These are phyloP conservation scores for Cyrtodaria siliqua DNA, from an alignment of 2,888 invertebrate species.

Conservation along the genomic window DNA sequence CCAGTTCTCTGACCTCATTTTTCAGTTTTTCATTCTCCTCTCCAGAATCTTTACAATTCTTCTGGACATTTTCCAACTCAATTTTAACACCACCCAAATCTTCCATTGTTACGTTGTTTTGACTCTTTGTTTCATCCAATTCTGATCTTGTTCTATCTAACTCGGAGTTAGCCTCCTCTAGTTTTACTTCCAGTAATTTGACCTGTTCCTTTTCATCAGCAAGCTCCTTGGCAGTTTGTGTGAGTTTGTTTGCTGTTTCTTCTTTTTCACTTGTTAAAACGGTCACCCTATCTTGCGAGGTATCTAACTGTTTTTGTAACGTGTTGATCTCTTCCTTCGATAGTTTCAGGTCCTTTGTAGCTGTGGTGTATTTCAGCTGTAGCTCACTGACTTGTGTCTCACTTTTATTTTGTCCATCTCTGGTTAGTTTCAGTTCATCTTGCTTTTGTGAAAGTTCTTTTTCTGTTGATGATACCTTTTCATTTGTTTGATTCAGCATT, in stretches of 20 bases:
- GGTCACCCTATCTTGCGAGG: conserved; percentile 32
- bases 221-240: conserved; percentile 4
- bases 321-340: conserved; percentile 45
- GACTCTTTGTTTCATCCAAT: conserved; percentile 13
- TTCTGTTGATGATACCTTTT: conserved; percentile 43
- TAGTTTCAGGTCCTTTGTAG: conserved; percentile 40
- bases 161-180: conserved; percentile 5
- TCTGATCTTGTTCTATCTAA: conserved; percentile 17
- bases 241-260: conserved; percentile 19
- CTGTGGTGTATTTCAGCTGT: conserved; percentile 29
- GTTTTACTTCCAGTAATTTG: conserved; percentile 16
- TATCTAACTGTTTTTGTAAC: conserved; percentile 51
- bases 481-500: conserved; percentile 42
- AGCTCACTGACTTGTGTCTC: conserved; percentile 28
- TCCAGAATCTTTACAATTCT: not conserved
- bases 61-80: conserved; percentile 2
- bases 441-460: conserved; percentile 44
- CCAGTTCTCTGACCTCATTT: conserved; percentile 7
- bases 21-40: conserved; percentile 17
- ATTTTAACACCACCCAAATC: conserved; percentile 11
- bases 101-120: not conserved
- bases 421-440: conserved; percentile 28
- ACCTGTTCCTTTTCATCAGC: conserved; percentile 19
- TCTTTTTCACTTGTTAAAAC: conserved; percentile 28
- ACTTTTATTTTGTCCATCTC: conserved; percentile 31